Conservation (phyloP, 2,797 vertebrate genomes). For the Craterocephalus amniculus region DNA sequence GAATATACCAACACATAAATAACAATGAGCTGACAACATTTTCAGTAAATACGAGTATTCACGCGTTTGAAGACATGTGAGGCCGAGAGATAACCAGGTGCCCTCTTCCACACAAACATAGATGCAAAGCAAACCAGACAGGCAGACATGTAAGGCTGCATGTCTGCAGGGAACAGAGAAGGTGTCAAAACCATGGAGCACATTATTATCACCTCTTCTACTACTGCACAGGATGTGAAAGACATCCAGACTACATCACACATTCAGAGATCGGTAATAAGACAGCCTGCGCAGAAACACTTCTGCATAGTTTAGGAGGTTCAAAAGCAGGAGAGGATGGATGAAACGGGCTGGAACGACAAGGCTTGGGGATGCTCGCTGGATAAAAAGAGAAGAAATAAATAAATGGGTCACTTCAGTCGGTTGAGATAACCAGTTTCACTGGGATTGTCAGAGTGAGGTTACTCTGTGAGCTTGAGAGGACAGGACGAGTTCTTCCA, state of each 20-base stretch:
- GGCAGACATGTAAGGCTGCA: slow-evolving; percentile 19
- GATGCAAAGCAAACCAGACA: slow-evolving; percentile 20
- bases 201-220: slow-evolving; percentile 58
- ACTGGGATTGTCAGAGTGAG: slow-evolving; percentile 41
- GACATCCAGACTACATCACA: slow-evolving; percentile 5
- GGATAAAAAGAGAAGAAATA: slow-evolving; percentile 43
- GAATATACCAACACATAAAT: slow-evolving; percentile 1
- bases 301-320: slow-evolving; percentile 33
- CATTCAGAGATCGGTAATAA: slow-evolving; percentile 25
- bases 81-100: slow-evolving; percentile 7
- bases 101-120: neutral
- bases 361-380: slow-evolving; percentile 44
- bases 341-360: slow-evolving; percentile 52
- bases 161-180: slow-evolving; percentile 36
- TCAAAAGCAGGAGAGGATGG: slow-evolving; percentile 49
- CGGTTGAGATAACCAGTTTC: slow-evolving; percentile 41
- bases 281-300: slow-evolving; percentile 22
- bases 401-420: slow-evolving; percentile 59
- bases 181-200: slow-evolving; percentile 45
- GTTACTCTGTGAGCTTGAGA: slow-evolving; percentile 21
- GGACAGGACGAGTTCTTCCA: neutral
- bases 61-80: slow-evolving; percentile 1
- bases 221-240: slow-evolving; percentile 24
- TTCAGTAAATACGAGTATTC: neutral
- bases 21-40: slow-evolving; percentile 12